Percentiles rank a stretch among this genome's conserved stretches.
phyloP scores from a whole-genome alignment of 2,888 invertebrate species.

The Macrophya alboannulata region DNA sequence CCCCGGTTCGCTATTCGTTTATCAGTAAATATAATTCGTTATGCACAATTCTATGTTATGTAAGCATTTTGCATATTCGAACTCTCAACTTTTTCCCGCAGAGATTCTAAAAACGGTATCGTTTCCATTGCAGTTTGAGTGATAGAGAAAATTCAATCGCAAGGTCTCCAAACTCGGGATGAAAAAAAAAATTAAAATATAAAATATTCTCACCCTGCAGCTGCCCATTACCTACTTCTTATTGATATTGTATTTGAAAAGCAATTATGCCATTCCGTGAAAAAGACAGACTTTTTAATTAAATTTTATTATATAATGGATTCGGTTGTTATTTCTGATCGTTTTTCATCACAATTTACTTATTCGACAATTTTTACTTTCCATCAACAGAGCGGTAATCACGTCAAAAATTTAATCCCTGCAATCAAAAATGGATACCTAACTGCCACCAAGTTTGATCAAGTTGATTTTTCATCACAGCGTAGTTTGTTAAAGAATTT shows the following conservation, averaged over 20 bases:
- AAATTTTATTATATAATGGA: background rate
- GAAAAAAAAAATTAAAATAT: background rate
- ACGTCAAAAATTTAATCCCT: background rate
- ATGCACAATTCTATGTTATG: background rate
- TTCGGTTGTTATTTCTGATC: slow-evolving; percentile 20
- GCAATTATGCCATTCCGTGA: slow-evolving; percentile 3
- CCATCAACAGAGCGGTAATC: background rate
- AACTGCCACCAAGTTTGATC: background rate
- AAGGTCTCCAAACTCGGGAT: background rate
- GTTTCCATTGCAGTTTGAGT: background rate
- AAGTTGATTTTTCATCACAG: background rate
- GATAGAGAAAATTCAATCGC: background rate
- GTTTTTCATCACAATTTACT: background rate
- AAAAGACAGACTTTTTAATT: slow-evolving; percentile 20
- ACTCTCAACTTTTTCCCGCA: background rate
- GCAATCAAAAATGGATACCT: background rate
- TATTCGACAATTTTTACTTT: background rate
- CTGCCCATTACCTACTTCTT: background rate
- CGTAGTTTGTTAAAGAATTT: slow-evolving; percentile 22
- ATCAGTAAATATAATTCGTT: background rate
- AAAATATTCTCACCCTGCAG: too few species aligned
- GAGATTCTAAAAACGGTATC: background rate
- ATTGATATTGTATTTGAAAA: slow-evolving; percentile 6
- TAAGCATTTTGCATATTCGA: background rate
- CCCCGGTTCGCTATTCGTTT: background rate